Conservation (phyloP, 2,113 vertebrate species). For the Tiliqua scincoides region DNA sequence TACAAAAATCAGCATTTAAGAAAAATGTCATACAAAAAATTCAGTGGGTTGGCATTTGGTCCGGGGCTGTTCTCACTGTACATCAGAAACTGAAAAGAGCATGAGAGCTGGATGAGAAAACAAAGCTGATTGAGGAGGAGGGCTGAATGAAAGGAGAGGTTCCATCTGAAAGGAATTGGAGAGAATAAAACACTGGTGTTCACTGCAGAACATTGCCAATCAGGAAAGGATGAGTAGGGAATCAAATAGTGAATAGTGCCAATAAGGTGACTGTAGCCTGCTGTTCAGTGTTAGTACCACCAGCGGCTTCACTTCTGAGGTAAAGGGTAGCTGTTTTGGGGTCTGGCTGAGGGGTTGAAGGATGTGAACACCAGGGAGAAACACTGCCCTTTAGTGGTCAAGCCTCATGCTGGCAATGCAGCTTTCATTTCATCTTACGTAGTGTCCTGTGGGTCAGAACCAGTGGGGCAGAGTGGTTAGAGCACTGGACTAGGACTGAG, state of each 20-base stretch:
- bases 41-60: not conserved
- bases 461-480: no score
- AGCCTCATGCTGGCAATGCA: not conserved
- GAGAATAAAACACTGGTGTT: conserved; percentile 1
- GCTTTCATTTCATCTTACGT: not conserved
- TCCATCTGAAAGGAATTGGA: not conserved
- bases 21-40: not conserved
- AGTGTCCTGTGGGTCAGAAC: no score
- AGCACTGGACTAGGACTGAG: no score
- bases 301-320: not conserved
- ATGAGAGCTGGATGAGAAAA: not conserved
- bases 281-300: conserved; percentile 8
- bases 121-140: not conserved
- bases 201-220: conserved; percentile 18
- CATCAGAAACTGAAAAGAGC: not conserved
- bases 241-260: not conserved
- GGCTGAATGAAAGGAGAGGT: not conserved
- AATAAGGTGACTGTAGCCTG: not conserved
- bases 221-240: not conserved
- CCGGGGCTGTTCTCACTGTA: not conserved
- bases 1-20: not conserved
- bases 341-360: not conserved
- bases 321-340: conserved; percentile 1
- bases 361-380: not conserved
- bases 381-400: not conserved